Conservation (phyloP, 2,888 invertebrate species). For the Dastarcus helophoroides region DNA sequence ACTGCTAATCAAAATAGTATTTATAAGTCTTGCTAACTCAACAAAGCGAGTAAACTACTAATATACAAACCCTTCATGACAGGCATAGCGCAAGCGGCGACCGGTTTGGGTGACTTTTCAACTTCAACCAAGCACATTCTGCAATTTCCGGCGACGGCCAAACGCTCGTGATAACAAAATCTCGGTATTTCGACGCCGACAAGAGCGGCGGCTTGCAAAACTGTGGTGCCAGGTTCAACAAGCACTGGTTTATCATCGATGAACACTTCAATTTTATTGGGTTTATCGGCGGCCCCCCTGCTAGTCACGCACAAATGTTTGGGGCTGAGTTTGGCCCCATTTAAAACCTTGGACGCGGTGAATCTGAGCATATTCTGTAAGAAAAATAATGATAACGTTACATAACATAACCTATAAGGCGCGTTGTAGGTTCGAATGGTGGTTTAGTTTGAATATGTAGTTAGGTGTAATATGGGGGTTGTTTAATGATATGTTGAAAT, state of each 20-base stretch:
- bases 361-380: slow-evolving; percentile 70
- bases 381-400: no score
- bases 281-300: slow-evolving; percentile 26
- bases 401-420: no score
- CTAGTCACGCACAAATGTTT: slow-evolving; percentile 23
- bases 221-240: slow-evolving; percentile 93
- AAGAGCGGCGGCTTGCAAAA: slow-evolving; percentile 89
- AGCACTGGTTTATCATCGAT: slow-evolving; percentile 92
- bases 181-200: slow-evolving; percentile 96
- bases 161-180: slow-evolving; percentile 97
- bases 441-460: no score
- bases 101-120: slow-evolving; percentile 95
- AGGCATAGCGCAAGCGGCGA: slow-evolving; percentile 99
- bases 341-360: slow-evolving; percentile 57
- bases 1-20: not conserved
- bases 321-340: slow-evolving; percentile 29
- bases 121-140: slow-evolving; percentile 99
- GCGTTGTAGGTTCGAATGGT: no score
- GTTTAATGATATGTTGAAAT: no score
- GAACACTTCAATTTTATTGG: slow-evolving; percentile 84
- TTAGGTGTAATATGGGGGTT: no score
- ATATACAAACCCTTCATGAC: slow-evolving; percentile 84
- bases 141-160: slow-evolving; percentile 98
- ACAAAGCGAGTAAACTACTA: no score
- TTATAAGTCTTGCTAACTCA: not conserved